Percentiles rank a stretch among this genome's conserved stretches.
These are phyloP conservation scores for Stenichneumon culpator DNA, from an alignment of 2,888 invertebrate species.

Conservation along the genomic window DNA sequence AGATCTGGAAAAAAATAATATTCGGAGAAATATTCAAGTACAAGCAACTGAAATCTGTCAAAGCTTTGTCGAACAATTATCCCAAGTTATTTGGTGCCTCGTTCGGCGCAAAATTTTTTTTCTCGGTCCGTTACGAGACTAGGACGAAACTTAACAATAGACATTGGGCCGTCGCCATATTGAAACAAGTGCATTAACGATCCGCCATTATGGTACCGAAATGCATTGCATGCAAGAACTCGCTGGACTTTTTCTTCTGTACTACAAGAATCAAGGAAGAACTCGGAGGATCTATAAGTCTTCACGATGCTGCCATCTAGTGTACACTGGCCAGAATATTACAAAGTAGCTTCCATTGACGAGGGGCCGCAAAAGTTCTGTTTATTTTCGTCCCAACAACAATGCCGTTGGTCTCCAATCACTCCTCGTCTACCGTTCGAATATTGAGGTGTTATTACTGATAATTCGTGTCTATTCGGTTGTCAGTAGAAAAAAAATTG, in stretches of 20 bases:
- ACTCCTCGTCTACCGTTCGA: conserved; percentile 42
- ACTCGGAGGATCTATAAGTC: background rate
- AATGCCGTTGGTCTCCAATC: conserved; percentile 61
- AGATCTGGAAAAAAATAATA: background rate
- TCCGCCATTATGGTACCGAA: conserved; percentile 19
- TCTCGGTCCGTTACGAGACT: background rate
- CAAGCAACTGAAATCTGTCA: background rate
- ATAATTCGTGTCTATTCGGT: conserved; percentile 7
- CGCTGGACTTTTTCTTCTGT: background rate
- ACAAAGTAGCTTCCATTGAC: conserved; percentile 35
- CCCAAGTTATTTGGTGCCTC: background rate
- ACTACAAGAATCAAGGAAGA: background rate
- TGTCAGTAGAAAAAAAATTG: conserved; percentile 32
- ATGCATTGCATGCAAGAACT: background rate
- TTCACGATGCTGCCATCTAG: conserved; percentile 64
- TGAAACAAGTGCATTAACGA: conserved; percentile 1
- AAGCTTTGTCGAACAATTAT: too few relatives aligned
- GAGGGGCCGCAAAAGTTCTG: conserved; percentile 54
- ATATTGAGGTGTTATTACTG: conserved; percentile 23
- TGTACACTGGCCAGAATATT: background rate
- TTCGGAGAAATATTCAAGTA: background rate
- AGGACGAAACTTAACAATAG: background rate
- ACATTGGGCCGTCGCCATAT: background rate
- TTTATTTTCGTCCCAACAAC: conserved; percentile 67
- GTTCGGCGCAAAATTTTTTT: background rate